A percentile compares a stretch with the other conserved stretches of the same genome.
phyloP scores from a whole-genome alignment of 2,888 invertebrate species.

The Phrixothrix hirtus region DNA sequence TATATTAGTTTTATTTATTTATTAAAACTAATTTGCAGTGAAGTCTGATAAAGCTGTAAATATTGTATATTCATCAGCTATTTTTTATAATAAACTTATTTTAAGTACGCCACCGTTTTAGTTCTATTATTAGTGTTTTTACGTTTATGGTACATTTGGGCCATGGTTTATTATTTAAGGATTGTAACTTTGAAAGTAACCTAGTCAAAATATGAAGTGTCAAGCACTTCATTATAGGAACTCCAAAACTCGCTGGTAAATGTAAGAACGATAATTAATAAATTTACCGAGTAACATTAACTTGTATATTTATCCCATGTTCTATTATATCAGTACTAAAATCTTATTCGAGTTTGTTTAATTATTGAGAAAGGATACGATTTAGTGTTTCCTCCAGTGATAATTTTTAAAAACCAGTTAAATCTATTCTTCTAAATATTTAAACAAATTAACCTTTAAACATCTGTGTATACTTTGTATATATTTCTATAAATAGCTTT shows the following conservation, averaged over 20 bases:
- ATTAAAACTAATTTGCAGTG: slow-evolving; percentile 35
- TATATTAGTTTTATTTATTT: slow-evolving; percentile 37
- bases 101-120: slow-evolving; percentile 14
- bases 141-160: slow-evolving; percentile 43
- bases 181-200: slow-evolving; percentile 57
- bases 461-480: slow-evolving; percentile 39
- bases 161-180: slow-evolving; percentile 47
- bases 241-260: slow-evolving; percentile 78
- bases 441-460: slow-evolving; percentile 19
- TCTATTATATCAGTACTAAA: slow-evolving; percentile 40
- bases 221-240: slow-evolving; percentile 64
- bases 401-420: too few relatives aligned
- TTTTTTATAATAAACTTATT: slow-evolving; percentile 26
- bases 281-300: slow-evolving; percentile 39
- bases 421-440: slow-evolving; percentile 16
- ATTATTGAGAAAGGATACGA: slow-evolving; percentile 40
- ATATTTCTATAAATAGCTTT: slow-evolving; percentile 37
- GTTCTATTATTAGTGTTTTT: slow-evolving; percentile 34
- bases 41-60: slow-evolving; percentile 47
- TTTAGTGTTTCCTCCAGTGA: too few relatives aligned
- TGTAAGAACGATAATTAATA: slow-evolving; percentile 65
- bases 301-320: slow-evolving; percentile 47
- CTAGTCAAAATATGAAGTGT: slow-evolving; percentile 55
- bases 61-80: slow-evolving; percentile 55
- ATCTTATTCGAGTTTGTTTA: slow-evolving; percentile 33